Conservation (phyloP, 2,888 invertebrate species). For the Bellardia bayeri region DNA sequence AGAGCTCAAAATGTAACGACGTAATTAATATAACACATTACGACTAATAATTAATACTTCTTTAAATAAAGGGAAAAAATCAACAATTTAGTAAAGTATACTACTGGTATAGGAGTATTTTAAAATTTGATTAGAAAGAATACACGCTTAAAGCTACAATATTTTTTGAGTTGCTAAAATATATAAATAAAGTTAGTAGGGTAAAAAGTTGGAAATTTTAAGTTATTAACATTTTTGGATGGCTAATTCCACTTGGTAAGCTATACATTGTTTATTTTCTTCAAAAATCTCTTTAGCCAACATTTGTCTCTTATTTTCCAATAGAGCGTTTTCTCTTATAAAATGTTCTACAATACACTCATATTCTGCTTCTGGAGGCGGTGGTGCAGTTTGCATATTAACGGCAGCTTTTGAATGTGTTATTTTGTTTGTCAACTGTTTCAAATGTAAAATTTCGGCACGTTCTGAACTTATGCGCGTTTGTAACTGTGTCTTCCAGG, state of each 20-base stretch:
- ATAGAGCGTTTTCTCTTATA: slow-evolving; percentile 87
- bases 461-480: slow-evolving; percentile 90
- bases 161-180: background rate
- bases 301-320: slow-evolving; percentile 88
- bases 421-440: slow-evolving; percentile 83
- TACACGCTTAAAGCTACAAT: background rate
- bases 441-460: slow-evolving; percentile 88
- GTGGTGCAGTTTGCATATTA: slow-evolving; percentile 18
- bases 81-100: background rate
- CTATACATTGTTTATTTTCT: slow-evolving; percentile 89
- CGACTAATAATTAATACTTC: slow-evolving; percentile 23
- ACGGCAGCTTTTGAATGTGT: slow-evolving; percentile 21
- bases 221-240: slow-evolving; percentile 79
- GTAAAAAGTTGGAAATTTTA: background rate
- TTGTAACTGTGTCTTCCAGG: slow-evolving; percentile 88
- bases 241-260: slow-evolving; percentile 88
- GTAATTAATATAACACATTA: slow-evolving; percentile 3
- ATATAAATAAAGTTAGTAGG: background rate
- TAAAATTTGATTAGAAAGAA: slow-evolving; percentile 3
- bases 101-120: slow-evolving; percentile 6
- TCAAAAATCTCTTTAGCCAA: slow-evolving; percentile 89
- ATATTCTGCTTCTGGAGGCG: slow-evolving; percentile 80
- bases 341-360: slow-evolving; percentile 85
- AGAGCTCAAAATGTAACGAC: slow-evolving; percentile 5
- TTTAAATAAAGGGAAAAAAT: background rate